These are phyloP conservation scores for Chalcis sispes DNA, from an alignment of 2,888 invertebrate species.

Conservation along the genomic window DNA sequence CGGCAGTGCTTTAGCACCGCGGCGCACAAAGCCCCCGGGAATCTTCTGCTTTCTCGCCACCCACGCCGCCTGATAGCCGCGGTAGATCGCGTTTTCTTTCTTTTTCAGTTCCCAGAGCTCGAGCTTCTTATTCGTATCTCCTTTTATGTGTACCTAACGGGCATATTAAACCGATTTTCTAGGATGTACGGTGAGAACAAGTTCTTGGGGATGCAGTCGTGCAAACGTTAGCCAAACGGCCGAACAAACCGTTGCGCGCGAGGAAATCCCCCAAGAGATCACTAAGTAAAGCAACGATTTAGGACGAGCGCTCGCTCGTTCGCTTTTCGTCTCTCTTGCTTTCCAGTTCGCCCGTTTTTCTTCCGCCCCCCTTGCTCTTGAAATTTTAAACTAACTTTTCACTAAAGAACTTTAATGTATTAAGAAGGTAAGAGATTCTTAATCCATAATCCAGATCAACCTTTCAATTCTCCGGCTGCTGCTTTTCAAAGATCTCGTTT, in stretches of 20 bases:
- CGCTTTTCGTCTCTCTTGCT: slow-evolving; percentile 1
- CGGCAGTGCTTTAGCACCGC: too few species aligned
- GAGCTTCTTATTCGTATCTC: background rate
- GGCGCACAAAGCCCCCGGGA: too few species aligned
- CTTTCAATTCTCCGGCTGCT: background rate
- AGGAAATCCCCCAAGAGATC: slow-evolving; percentile 26
- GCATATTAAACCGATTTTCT: slow-evolving; percentile 38
- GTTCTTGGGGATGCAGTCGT: background rate
- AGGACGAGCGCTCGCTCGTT: background rate
- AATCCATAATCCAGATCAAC: slow-evolving; percentile 28
- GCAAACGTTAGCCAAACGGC: too few species aligned
- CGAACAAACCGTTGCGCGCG: too few species aligned
- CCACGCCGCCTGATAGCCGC: too few species aligned
- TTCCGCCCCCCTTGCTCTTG: background rate
- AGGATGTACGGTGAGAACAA: background rate
- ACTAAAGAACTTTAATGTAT: slow-evolving; percentile 11
- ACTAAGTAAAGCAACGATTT: slow-evolving; percentile 24
- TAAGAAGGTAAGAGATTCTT: slow-evolving; percentile 15
- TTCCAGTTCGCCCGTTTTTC: background rate
- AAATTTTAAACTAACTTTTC: slow-evolving; percentile 33
- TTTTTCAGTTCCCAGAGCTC: background rate
- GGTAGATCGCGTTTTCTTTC: background rate
- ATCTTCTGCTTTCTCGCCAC: too few species aligned
- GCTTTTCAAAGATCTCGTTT: too few species aligned
- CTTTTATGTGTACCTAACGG: slow-evolving; percentile 26